Evolutionary conservation across 2,888 invertebrate genomes (phyloP), one percentile per base, ranked within the genome.

Genomic region (Synanthedon vespiformis): DNA sequence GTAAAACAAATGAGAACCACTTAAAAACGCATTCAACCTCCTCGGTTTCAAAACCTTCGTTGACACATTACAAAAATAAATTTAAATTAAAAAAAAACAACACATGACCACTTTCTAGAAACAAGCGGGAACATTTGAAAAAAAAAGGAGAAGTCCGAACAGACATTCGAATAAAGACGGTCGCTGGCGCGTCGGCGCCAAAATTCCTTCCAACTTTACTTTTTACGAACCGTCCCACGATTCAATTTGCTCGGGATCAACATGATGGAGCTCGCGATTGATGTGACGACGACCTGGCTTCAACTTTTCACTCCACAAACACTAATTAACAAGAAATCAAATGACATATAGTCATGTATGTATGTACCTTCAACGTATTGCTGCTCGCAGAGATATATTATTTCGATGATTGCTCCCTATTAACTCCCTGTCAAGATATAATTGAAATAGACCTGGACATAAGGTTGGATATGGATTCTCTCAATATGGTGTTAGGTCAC

Each of bases 131-230:
- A 70, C 67, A 71, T 65, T 67, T 63, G 61, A 64, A 65, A 64
- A 68, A 56, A 56, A 61, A 53, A 56, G 56, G 56, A 54, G 48
- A 53, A 54, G 49, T 53, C 54, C 55, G 52, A 54, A 54, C 58
- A 58, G 59, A 63, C 74, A 76, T 76, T 80, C 75, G 79, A 76
- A 80, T 82, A 82, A 82, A 80, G 77, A 70, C 63, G 75, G 76
- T 71, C 74, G 64, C 70, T 73, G 78, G 79, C 72, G 77, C 78
- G 83, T 80, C 84, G 86, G 86, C 86, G 86, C 86, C 86, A 82
- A 77, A 79, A 79, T 78, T 80, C 79, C 76, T 78, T 80, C 79
- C 76, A 63, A 59, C 62, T 72, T 65, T 66, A 62, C 58, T 67
- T 73, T 75, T 72, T 73, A 68, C 61, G 56, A 58, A 55, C 56